phyloP scores from a whole-genome alignment of 2,888 invertebrate genomes.

The Erebia palarica region DNA sequence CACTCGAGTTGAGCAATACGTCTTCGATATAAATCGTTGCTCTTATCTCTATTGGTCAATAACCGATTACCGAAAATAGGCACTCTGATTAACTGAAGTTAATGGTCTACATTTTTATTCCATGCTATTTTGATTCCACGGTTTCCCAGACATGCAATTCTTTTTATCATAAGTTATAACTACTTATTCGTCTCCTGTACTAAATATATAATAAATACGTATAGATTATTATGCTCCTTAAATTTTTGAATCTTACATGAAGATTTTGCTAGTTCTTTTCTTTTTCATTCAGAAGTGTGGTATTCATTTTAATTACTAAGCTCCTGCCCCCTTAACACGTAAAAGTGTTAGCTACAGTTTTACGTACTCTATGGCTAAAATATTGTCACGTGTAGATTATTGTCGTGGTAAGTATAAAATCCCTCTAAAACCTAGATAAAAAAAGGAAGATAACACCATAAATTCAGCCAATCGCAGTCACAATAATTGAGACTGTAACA shows the following conservation, averaged over 20 bases:
- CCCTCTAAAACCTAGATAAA: no score
- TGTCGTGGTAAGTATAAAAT: no score
- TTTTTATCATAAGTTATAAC: neutral
- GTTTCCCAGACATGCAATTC: neutral
- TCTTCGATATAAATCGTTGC: conserved; percentile 11
- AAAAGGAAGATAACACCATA: no score
- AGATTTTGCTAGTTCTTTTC: no score
- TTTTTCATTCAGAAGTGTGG: no score
- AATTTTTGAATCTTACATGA: no score
- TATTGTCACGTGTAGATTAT: no score
- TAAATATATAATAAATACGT: neutral
- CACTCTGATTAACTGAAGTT: conserved; percentile 3
- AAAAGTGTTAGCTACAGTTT: neutral
- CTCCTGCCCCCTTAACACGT: no score
- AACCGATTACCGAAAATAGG: conserved; percentile 33
- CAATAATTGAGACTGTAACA: no score
- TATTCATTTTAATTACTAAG: no score
- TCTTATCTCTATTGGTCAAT: conserved; percentile 35
- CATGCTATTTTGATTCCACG: neutral
- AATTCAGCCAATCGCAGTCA: no score
- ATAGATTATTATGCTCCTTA: no score
- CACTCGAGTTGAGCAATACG: conserved; percentile 23
- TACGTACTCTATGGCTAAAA: neutral
- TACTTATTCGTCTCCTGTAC: neutral
- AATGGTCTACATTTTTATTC: neutral